Evolutionary conservation across 2,797 vertebrate genomes (phyloP), one percentile per base, ranked within the genome.

Genomic region (Catamblyrhynchus diadema): DNA sequence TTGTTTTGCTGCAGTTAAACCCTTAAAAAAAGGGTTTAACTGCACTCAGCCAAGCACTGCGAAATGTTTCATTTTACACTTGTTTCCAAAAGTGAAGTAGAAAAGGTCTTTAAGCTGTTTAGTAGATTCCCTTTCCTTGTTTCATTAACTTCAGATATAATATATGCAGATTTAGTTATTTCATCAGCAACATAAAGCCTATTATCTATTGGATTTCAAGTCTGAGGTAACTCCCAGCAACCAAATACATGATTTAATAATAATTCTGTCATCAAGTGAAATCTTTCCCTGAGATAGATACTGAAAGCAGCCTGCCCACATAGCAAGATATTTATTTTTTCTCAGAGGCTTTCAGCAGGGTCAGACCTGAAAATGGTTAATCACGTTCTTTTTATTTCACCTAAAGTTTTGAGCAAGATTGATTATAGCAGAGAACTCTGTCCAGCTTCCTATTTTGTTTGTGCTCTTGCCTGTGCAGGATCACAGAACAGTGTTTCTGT

Each of bases 191-290:
- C 59, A 45, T 79, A 88, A 86, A 88, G 48, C 82, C 60, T 93
- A 25, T 87, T 81, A 85, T 81, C 89, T 89, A 53, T 73, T 93
- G 62, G 86, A 91, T 94, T 94, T 94, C 73, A 83, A 91, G 77
- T 77, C 85, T 93, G 41, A 45, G 91, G 85, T 96, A 94, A 94
- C 93, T 94, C 94, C 85, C 93, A 94, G 94, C 91, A 96, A 90
- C 80, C 18, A 86, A 86, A 96, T 79, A 90, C 45, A 67, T 32
- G 54, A 86, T 91, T 96, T 90, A 94, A 94, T 90, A 95, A 94
- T 94, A 94, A 94, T 91, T 94, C 91, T 96, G 93, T 95, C 95
- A 94, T 93, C 91, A 91, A 86, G 44, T 86, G 74, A 94, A 96
- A 94, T 94, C 86, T 92, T 95, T 74, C 57, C n/a, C 53, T 0